phyloP scores from a whole-genome alignment of 2,113 vertebrate species.

The Caracal caracal region DNA sequence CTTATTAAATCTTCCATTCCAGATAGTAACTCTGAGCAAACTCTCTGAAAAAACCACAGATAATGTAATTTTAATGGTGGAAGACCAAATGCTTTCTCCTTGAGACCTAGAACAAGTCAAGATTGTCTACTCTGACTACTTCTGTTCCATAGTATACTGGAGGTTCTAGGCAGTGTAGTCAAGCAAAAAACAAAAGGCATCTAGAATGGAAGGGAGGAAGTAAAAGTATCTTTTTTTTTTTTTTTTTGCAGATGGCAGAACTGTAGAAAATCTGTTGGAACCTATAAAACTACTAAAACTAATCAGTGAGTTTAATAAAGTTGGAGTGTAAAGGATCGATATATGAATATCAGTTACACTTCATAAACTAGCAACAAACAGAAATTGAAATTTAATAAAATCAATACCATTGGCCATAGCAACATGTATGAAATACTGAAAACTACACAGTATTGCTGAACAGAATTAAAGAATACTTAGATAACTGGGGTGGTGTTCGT shows the following conservation, averaged over 20 bases:
- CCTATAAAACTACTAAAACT: neutral
- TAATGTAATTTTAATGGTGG: neutral
- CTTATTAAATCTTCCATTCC: neutral
- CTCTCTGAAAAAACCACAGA: neutral
- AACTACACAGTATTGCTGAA: neutral
- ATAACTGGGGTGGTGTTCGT: neutral
- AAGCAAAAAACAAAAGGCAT: neutral
- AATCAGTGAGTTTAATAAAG: neutral
- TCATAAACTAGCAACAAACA: neutral
- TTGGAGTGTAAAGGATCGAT: neutral
- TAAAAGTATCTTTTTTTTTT: neutral
- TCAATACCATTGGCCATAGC: neutral
- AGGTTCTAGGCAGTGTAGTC: neutral
- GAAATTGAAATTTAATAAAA: neutral
- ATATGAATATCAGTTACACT: neutral
- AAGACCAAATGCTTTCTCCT: neutral
- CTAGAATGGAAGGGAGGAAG: neutral
- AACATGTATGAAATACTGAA: neutral
- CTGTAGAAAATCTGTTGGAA: conserved; percentile 8
- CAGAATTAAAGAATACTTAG: neutral
- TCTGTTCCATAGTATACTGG: neutral
- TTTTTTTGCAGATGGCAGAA: neutral
- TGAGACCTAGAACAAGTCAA: neutral
- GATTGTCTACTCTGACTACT: neutral
- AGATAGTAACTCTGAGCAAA: neutral